Evolutionary conservation across 2,888 invertebrate species (phyloP), one percentile per base, ranked within the genome.

Genomic region (Platypus cylindrus): DNA sequence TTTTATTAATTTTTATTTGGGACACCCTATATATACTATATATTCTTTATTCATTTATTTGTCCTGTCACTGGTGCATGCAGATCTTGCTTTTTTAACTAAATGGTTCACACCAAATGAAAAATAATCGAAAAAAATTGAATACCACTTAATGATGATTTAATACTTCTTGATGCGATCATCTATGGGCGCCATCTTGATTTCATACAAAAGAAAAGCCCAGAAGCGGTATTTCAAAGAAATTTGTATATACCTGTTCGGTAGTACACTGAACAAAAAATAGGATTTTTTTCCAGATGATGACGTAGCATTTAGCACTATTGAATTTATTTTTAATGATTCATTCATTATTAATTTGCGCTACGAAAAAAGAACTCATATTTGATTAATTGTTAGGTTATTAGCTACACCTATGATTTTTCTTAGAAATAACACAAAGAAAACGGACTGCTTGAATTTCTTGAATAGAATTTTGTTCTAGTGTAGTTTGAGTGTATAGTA

Each of bases 61-160:
- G n/a, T n/a, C n/a, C n/a, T n/a, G n/a, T n/a, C n/a, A n/a, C n/a
- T n/a, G n/a, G n/a, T n/a, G n/a, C n/a, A n/a, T n/a, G n/a, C n/a
- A n/a, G n/a, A n/a, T n/a, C n/a, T n/a, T n/a, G n/a, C n/a, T n/a
- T n/a, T n/a, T n/a, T n/a, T n/a, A n/a, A n/a, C n/a, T 37, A 30
- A 37, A 27, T 24, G 36, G 17, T 29, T 32, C 36, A 44, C 44
- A 45, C 45, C n/a, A 4, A 7, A 9, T n/a, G 25, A 25, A 25
- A n/a, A 13, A 25, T 5, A n/a, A 4, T 11, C n/a, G 25, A 9
- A n/a, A 25, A n/a, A n/a, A n/a, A 33, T 38, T 46, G 41, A 46
- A 45, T 46, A 43, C 43, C 43, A 38, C 45, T 46, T 46, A 41
- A 46, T 46, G 46, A 46, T 45, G 43, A 46, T 46, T 46, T 46